Evolutionary conservation across 2,797 vertebrate genomes (phyloP).

Genomic region (Phoxinus dragarum): DNA sequence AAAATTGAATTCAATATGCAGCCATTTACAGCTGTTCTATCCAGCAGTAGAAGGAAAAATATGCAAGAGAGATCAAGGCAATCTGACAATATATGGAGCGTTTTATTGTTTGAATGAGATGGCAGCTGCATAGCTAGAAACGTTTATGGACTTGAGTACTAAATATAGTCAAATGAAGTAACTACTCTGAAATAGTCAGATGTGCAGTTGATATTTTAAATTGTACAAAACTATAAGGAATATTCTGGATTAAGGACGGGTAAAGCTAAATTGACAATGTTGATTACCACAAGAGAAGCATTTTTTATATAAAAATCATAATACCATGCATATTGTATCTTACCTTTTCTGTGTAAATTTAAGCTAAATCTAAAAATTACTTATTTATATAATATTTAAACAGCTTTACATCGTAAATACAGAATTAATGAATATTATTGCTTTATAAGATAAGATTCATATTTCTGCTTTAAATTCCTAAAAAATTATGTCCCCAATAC

Average conservation of each 20-base stretch:
- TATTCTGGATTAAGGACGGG: neutral
- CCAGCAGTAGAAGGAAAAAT: neutral
- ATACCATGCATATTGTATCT: too few species aligned
- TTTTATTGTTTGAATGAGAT: constrained; percentile 16
- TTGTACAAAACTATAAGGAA: neutral
- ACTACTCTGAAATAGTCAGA: constrained; percentile 6
- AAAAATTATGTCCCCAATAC: neutral
- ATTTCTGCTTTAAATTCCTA: neutral
- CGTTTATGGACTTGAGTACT: neutral
- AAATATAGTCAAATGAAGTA: neutral
- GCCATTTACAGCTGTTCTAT: neutral
- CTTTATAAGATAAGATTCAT: neutral
- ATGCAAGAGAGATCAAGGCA: constrained; percentile 12
- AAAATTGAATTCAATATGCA: constrained; percentile 18
- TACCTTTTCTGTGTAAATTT: neutral
- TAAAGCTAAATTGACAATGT: neutral
- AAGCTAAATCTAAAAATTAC: neutral
- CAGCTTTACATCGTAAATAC: neutral
- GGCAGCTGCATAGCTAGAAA: neutral
- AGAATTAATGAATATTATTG: neutral
- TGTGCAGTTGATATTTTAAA: neutral
- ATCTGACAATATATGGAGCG: constrained; percentile 22
- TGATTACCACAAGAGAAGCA: neutral
- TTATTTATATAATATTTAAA: neutral
- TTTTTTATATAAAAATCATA: too few species aligned